Evolutionary conservation across 2,113 vertebrate genomes (phyloP).

Genomic region (Dasyurus viverrinus): DNA sequence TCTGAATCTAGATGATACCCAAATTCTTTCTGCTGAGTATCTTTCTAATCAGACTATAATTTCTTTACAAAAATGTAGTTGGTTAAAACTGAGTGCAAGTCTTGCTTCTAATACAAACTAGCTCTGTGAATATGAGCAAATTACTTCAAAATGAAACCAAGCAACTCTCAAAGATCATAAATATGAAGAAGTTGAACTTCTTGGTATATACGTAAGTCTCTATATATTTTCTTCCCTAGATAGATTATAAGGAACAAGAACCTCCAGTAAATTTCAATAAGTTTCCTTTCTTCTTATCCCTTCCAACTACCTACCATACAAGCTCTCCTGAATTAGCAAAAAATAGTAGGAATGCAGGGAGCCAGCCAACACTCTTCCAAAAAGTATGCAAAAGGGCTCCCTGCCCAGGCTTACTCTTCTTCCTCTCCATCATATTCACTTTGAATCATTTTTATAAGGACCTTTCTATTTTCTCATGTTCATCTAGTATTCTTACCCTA

Average conservation of each 20-base stretch:
- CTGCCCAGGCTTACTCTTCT: neutral
- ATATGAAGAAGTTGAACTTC: neutral
- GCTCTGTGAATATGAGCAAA: neutral
- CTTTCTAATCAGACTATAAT: neutral
- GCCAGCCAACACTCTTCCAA: neutral
- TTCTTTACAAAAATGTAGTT: neutral
- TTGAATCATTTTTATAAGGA: neutral
- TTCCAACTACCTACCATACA: neutral
- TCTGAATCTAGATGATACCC: neutral
- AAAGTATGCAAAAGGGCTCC: neutral
- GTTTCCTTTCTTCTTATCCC: neutral
- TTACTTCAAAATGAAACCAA: neutral
- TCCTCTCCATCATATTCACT: neutral
- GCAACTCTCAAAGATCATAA: neutral
- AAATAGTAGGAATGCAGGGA: neutral
- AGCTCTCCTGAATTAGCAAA: neutral
- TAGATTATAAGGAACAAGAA: neutral
- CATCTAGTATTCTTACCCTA: neutral
- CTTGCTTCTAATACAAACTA: neutral
- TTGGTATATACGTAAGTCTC: neutral
- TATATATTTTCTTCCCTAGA: neutral
- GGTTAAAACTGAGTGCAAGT: neutral
- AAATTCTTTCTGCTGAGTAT: neutral
- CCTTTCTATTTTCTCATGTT: neutral
- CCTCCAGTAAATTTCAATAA: neutral